Percentiles rank a stretch among this genome's conserved stretches.
phyloP scores from a whole-genome alignment of 1,140 invertebrate genomes.

The Periplaneta americana region DNA sequence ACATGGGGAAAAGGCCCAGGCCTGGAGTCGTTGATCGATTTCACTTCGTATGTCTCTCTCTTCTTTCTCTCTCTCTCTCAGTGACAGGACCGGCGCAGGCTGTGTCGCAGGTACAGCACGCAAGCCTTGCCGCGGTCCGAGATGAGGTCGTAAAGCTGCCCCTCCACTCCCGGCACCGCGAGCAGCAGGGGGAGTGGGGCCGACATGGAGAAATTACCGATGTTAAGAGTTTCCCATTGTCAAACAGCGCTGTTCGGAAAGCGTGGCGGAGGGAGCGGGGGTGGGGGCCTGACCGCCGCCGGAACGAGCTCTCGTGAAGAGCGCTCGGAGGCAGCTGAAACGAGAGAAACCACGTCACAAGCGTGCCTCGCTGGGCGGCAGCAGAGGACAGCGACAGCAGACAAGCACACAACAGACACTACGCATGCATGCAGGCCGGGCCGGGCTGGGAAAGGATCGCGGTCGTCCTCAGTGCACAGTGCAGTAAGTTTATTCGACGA shows the following conservation, averaged over 20 bases:
- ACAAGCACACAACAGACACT: not conserved
- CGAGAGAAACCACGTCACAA: slow-evolving; percentile 15
- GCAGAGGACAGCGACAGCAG: not conserved
- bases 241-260: slow-evolving; percentile 62
- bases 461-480: not conserved
- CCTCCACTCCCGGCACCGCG: slow-evolving; percentile 40
- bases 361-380: not conserved
- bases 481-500: not conserved
- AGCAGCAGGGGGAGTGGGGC: slow-evolving; percentile 35
- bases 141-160: slow-evolving; percentile 46
- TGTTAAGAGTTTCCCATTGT: slow-evolving; percentile 58
- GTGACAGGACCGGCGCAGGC: slow-evolving; percentile 25
- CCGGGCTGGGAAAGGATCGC: not conserved
- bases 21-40: slow-evolving; percentile 5
- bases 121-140: slow-evolving; percentile 47
- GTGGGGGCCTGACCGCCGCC: slow-evolving; percentile 48
- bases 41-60: not conserved
- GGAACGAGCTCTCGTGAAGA: slow-evolving; percentile 51
- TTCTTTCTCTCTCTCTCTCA: slow-evolving; percentile 3
- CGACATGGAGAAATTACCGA: slow-evolving; percentile 35
- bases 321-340: slow-evolving; percentile 57
- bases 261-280: slow-evolving; percentile 59
- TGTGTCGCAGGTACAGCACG: slow-evolving; percentile 46
- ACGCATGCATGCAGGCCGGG: slow-evolving; percentile 20
- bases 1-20: slow-evolving; percentile 12